These are phyloP conservation scores for Ormyrus thymus DNA, from an alignment of 2,888 invertebrate species.

Conservation along the genomic window DNA sequence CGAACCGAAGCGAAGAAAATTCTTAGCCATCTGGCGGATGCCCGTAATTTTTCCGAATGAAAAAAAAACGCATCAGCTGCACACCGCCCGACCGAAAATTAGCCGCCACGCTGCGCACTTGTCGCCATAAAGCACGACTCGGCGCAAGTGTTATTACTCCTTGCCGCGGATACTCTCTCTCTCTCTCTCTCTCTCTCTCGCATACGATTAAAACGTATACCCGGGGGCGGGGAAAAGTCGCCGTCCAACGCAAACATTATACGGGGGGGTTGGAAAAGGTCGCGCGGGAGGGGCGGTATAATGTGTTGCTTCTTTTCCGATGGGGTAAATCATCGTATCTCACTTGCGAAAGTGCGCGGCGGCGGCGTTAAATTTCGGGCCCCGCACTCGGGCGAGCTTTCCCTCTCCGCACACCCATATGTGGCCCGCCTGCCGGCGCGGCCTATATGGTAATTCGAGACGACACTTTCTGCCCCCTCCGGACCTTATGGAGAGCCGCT, in stretches of 20 bases:
- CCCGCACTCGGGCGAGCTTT: constrained; percentile 11
- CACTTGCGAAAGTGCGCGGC: constrained; percentile 31
- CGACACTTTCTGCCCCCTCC: constrained; percentile 23
- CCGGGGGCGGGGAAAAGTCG: constrained; percentile 10
- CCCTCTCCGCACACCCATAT: constrained; percentile 41
- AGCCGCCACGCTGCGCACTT: constrained; percentile 22
- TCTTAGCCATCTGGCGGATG: no score
- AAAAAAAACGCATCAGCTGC: no score
- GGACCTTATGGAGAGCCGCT: no score
- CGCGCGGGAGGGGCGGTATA: constrained; percentile 61
- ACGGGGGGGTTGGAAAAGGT: constrained; percentile 39
- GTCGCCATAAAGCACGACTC: constrained; percentile 26
- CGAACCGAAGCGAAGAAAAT: no score
- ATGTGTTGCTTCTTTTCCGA: constrained; percentile 57
- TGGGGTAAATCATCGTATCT: constrained; percentile 67
- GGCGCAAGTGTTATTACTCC: not conserved
- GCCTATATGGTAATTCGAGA: constrained; percentile 45
- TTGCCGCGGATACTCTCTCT: no score
- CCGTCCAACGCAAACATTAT: constrained; percentile 71
- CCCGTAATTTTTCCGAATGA: not conserved
- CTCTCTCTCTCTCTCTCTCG: no score
- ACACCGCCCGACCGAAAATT: no score
- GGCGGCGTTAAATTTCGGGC: constrained; percentile 31
- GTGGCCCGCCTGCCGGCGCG: not conserved
- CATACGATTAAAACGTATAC: no score